Base-by-base conservation (phyloP, 1,140 invertebrate species). In the Drosophila quadrilineata region DNA sequence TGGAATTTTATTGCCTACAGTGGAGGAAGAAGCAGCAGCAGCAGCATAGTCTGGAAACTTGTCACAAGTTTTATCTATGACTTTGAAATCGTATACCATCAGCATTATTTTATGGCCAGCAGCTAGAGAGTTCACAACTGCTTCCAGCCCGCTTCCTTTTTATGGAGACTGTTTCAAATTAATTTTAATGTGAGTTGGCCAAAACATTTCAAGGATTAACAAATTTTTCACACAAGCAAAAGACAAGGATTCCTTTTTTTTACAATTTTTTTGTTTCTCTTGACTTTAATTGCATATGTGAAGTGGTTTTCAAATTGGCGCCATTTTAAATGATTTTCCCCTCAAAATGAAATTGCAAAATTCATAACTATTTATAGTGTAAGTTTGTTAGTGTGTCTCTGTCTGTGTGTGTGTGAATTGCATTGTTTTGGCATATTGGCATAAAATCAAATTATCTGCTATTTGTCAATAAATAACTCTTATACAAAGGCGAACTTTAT, bases 391-490 rank as follows among this genome's bases (percentile, higher is more conserved):
- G 45, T 60, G 29, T 52, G 35, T 40, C 28, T 57, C 52, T 52
- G 33, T 58, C 33, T 48, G n/a, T 31, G 28, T 64, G 26, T 35
- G 49, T 71, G 29, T 56, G 54, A 41, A 38, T 22, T 12, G 53
- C 53, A 62, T 84, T 79, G 84, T 84, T 79, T 82, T 75, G 71
- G 79, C n/a, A 84, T 84, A 84, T 84, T 84, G 79, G 70, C 79
- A 71, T 62, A 74, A 84, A 85, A 84, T 84, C 79, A 84, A 84
- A 84, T 84, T 84, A 84, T 85, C 79, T 50, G 79, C 79, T 71
- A 84, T 85, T 85, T 84, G 79, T 85, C 79, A 84, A 84, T 84
- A 84, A 84, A 84, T 84, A 79, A 85, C 66, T 79, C 54, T 22
- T 26, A 38, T 45, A 73, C 75, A 86, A 86, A 75, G 80, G 67